Evolutionary conservation across 2,888 invertebrate species (phyloP), one percentile per base, ranked within the genome.

Genomic region (Rhamnusium bicolor): DNA sequence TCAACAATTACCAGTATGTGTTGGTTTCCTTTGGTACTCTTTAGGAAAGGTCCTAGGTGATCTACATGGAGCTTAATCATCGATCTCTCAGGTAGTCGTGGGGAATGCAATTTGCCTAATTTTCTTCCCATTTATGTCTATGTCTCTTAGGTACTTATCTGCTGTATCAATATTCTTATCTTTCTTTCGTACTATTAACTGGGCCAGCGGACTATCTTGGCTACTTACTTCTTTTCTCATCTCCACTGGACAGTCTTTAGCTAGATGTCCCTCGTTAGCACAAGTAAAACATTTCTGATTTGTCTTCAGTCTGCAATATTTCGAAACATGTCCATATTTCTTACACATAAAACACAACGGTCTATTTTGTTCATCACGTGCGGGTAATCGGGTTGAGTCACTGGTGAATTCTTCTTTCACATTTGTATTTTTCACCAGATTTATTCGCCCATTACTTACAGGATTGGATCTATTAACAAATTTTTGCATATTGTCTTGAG

Each of bases 41-140:
- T 75, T n/a, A 72, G 47, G 29, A 79, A 77, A 8, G 76, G 77
- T 1, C 75, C 79, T 16, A 79, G 14, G 27, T 77, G 73, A 32
- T 77, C 77, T 5, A 76, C 40, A 61, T 77, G 80, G 6, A 78
- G 56, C n/a, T 70, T 72, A 46, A 73, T 73, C 58, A 78, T 75
- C 7, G 77, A 79, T 63, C 53, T 56, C 1, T 71, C 54, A 12
- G 66, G 69, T 68, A 72, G 69, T n/a, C 47, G 46, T 18, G 70
- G 70, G 0, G 76, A 69, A 66, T 78, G 76, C 24, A 80, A 62
- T 21, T 63, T 24, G n/a, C 79, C 80, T 51, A 73, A 67, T 63
- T 51, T 21, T 47, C 69, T n/a, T 51, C 4, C 16, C 16, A 2
- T 51, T 51, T 51, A 51, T 16, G 8, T 51, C 16, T 4, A 58